A percentile compares a stretch with the other conserved stretches of the same genome.
These are phyloP conservation scores for Bombus impatiens DNA, from an alignment of 1,140 invertebrate genomes.

Conservation along the genomic window DNA sequence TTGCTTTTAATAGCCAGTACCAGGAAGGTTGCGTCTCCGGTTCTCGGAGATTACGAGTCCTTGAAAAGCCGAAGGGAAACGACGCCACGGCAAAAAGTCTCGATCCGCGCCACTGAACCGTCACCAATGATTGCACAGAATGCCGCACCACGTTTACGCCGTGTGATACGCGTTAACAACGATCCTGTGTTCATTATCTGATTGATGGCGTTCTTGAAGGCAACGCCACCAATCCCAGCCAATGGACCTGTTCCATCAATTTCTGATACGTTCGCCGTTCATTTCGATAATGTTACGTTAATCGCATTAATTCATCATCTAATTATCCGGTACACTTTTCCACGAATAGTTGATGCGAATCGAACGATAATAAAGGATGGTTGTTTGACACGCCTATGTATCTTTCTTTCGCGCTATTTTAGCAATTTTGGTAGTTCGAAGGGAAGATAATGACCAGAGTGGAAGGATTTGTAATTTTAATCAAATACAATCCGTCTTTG, in stretches of 20 bases:
- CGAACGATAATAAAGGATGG: background rate
- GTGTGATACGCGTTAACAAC: constrained; percentile 28
- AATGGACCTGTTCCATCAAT: constrained; percentile 12
- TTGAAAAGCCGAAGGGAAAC: constrained; percentile 56
- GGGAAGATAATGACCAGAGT: background rate
- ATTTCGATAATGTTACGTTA: constrained; percentile 47
- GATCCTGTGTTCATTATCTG: constrained; percentile 42
- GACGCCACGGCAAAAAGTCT: constrained; percentile 50
- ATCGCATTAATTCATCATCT: constrained; percentile 38
- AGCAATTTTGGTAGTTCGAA: constrained; percentile 27
- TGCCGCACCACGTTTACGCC: background rate
- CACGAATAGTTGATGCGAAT: background rate
- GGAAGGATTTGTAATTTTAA: no score
- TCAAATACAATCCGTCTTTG: no score
- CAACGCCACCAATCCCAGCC: background rate
- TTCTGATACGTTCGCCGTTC: constrained; percentile 18
- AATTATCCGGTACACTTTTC: constrained; percentile 14
- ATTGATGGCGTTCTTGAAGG: constrained; percentile 27
- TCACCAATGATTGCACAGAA: constrained; percentile 50
- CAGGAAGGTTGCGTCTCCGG: background rate
- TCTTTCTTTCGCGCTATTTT: constrained; percentile 16
- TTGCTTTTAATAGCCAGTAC: constrained; percentile 9
- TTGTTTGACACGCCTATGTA: background rate
- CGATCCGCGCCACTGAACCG: constrained; percentile 62
- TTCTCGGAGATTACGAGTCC: constrained; percentile 37